A percentile compares a stretch with the other conserved stretches of the same genome.
Evolutionary conservation across 2,797 vertebrate genomes (phyloP).

Genomic region (Picus viridis): DNA sequence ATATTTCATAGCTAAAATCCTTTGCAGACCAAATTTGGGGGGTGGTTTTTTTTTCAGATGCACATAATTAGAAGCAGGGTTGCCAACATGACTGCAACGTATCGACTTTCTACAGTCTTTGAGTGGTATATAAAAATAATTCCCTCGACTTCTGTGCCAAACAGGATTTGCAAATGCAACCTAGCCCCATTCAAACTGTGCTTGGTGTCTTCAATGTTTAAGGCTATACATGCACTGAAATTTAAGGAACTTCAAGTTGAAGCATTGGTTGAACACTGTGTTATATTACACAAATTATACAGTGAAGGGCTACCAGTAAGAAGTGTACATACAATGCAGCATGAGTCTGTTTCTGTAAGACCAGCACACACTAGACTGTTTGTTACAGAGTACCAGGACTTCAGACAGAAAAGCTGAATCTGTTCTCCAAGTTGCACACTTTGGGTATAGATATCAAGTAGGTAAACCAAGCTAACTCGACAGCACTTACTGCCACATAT

Average conservation of each 20-base stretch:
- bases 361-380: neutral
- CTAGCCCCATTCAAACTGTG: conserved; percentile 22
- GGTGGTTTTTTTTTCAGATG: neutral
- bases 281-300: neutral
- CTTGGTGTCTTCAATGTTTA: conserved; percentile 50
- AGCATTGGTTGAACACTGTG: neutral
- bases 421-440: conserved; percentile 1
- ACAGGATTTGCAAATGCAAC: conserved; percentile 47
- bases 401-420: conserved; percentile 1
- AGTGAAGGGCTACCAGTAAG: neutral
- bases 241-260: conserved; percentile 43
- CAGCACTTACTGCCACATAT: neutral
- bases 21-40: neutral
- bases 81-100: conserved; percentile 33
- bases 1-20: conserved; percentile 27
- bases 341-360: conserved; percentile 8
- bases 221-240: conserved; percentile 53
- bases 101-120: conserved; percentile 49
- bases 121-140: conserved; percentile 61
- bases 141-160: conserved; percentile 62
- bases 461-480: neutral
- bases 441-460: neutral
- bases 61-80: conserved; percentile 33
- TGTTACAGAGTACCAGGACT: neutral
- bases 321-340: neutral